Percentiles rank a stretch among this genome's conserved stretches.
phyloP scores from a whole-genome alignment of 2,797 vertebrate species.

The Miichthys miiuy region DNA sequence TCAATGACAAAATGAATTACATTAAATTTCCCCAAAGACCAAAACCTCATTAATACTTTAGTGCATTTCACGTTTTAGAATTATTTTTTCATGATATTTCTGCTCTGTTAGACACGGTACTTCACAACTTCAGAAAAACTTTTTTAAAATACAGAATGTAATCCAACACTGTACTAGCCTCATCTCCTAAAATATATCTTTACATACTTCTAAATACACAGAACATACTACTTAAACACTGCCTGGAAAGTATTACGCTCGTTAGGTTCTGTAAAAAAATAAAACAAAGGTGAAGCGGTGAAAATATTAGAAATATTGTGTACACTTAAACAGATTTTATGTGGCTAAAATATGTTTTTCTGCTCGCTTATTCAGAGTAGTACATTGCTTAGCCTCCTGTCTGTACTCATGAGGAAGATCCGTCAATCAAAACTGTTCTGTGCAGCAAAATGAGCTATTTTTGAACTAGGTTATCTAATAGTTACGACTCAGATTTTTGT shows the following conservation, averaged over 20 bases:
- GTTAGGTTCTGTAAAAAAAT: background rate
- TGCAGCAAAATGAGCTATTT: no score
- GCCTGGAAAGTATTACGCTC: background rate
- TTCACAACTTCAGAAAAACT: slow-evolving; percentile 29
- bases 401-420: no score
- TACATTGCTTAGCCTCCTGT: no score
- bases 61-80: slow-evolving; percentile 51
- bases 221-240: background rate
- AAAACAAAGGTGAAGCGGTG: no score
- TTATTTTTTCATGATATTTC: slow-evolving; percentile 53
- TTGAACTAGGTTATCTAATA: no score
- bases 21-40: slow-evolving; percentile 69
- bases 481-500: no score
- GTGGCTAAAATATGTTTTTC: no score
- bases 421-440: no score
- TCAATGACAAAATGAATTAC: slow-evolving; percentile 72
- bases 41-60: slow-evolving; percentile 71
- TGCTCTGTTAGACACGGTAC: slow-evolving; percentile 37
- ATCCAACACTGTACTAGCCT: background rate
- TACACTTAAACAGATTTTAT: no score
- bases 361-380: no score
- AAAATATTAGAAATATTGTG: no score
- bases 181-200: background rate
- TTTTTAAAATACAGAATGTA: background rate
- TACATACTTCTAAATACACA: background rate